These are phyloP conservation scores for Florisuga fusca DNA, from an alignment of 2,797 vertebrate species.

Conservation along the genomic window DNA sequence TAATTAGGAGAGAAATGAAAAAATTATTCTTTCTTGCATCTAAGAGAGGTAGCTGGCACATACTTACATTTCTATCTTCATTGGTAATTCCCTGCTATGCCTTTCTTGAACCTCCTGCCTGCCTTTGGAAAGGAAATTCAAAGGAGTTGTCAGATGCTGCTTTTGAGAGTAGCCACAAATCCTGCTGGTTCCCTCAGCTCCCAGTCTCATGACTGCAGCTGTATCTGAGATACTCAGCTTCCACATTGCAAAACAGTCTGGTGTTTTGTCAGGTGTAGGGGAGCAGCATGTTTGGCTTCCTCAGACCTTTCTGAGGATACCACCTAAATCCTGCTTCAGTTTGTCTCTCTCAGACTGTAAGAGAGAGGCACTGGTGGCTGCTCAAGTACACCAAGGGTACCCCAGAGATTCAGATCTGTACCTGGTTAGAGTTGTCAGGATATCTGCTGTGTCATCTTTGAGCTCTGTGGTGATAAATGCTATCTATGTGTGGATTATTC, in stretches of 20 bases:
- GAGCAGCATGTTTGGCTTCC: neutral
- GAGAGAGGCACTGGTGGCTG: neutral
- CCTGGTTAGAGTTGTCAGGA: neutral
- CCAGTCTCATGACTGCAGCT: rapidly evolving
- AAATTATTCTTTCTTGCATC: rapidly evolving
- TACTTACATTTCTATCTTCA: neutral
- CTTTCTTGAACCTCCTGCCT: neutral
- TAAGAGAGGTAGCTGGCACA: rapidly evolving
- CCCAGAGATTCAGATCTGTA: neutral
- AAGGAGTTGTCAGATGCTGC: neutral
- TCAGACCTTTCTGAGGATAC: neutral
- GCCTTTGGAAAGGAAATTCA: neutral
- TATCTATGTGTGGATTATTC: neutral
- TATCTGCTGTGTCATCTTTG: neutral
- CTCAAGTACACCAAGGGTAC: rapidly evolving
- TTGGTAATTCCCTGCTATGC: rapidly evolving
- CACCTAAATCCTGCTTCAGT: neutral
- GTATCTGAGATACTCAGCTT: neutral
- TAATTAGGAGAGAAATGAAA: neutral
- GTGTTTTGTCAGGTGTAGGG: too few species aligned
- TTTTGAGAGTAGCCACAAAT: neutral
- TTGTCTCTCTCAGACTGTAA: rapidly evolving
- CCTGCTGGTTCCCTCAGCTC: neutral
- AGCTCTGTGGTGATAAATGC: too few species aligned
- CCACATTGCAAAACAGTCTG: rapidly evolving